Evolutionary conservation across 1,140 invertebrate species (phyloP), one percentile per base, ranked within the genome.

Genomic region (Drosophila takahashii): DNA sequence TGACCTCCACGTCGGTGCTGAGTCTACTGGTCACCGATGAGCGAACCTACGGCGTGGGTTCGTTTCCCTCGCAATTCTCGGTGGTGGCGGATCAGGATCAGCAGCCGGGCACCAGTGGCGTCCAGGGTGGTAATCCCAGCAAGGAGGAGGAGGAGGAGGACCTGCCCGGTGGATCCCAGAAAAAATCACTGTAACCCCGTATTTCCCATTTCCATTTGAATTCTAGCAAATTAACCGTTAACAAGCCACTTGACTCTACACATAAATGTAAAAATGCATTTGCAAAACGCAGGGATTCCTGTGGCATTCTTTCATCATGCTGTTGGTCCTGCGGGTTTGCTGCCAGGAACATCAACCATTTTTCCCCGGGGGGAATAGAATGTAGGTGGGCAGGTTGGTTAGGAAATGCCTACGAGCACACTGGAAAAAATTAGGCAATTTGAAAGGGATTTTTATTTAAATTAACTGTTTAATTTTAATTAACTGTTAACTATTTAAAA

Each of bases 1-100:
- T 91, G 15, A 87, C 81, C 42, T 79, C 66, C 36, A 61, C 61
- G 3, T 87, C 79, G 1, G 57, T 89, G 26, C 62, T 73, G 36
- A 69, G 67, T 36, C 65, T 81, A 0, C 37, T 53, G 26, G 70
- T 86, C 0, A 42, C 50, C 16, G 50, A 71, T 0, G 74, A 87
- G 47, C 65, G 56, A 8, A 44, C 36, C 60, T 85, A 64, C 51
- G 47, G 22, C 2, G 45, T 45, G 5, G 18, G 10, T 5, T 10
- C 10, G 3, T 22, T 45, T 6, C 2, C 44, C 22, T 32, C 41
- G 0, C 42, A 45, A 0, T 32, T 51, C 1, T 6, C 41, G 9
- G 10, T 42, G 13, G 61, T 29, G 9, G 10, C 34, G 13, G 61
- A 61, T 4, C 29, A 32, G 29, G 56, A 45, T 10, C 29, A 18